Evolutionary conservation across 2,797 vertebrate species (phyloP).

Genomic region (Chanos chanos): DNA sequence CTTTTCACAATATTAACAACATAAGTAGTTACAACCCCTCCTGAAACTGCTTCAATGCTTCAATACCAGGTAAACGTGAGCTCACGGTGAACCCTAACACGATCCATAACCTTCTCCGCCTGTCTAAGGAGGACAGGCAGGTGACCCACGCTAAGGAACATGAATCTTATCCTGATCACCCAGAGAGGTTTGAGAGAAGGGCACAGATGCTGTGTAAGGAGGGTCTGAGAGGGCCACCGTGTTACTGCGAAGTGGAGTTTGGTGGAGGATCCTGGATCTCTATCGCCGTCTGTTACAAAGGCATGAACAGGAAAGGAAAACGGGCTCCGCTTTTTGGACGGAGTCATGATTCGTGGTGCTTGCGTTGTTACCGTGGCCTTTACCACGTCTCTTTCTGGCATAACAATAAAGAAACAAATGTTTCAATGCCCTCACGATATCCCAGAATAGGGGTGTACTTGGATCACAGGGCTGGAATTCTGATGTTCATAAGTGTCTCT

Average conservation of each 20-base stretch:
- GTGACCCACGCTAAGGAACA: neutral
- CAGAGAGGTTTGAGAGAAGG: conserved; percentile 26
- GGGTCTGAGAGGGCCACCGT: conserved; percentile 11
- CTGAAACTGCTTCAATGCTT: neutral
- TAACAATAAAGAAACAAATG: neutral
- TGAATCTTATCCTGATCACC: conserved; percentile 16
- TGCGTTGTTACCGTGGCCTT: neutral
- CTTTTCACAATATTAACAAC: too few species aligned
- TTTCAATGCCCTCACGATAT: neutral
- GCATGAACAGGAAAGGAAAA: conserved; percentile 29
- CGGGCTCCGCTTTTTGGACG: conserved; percentile 29
- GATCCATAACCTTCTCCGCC: conserved; percentile 8
- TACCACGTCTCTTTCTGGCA: conserved; percentile 34
- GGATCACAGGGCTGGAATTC: conserved; percentile 22
- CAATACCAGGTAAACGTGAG: conserved; percentile 16
- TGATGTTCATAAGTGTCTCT: conserved; percentile 36
- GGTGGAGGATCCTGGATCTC: conserved; percentile 19
- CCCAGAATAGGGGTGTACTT: conserved; percentile 36
- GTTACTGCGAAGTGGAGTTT: conserved; percentile 39
- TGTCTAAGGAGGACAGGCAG: conserved; percentile 5
- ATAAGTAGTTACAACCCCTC: too few species aligned
- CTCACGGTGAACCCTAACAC: conserved; percentile 38
- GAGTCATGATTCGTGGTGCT: conserved; percentile 25
- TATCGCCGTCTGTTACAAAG: conserved; percentile 33
- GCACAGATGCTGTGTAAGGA: conserved; percentile 34